Percentiles rank a stretch among this genome's conserved stretches.
Evolutionary conservation across 2,113 vertebrate genomes (phyloP).

Genomic region (Halcyon malimbica): DNA sequence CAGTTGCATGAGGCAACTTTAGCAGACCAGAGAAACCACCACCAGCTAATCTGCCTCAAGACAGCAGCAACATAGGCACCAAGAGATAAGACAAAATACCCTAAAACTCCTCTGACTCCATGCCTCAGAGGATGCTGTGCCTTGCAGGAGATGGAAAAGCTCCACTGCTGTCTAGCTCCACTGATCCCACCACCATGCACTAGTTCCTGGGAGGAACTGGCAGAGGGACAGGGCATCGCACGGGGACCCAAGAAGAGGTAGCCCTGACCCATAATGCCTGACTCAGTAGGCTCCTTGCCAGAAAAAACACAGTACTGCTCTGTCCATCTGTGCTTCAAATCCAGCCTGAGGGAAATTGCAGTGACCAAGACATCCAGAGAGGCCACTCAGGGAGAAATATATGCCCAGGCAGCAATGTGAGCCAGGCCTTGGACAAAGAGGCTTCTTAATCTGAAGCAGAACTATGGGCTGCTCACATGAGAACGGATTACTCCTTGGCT

Average conservation of each 20-base stretch:
- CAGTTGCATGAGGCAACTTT: neutral
- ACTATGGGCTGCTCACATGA: neutral
- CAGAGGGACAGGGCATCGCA: neutral
- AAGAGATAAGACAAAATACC: constrained; percentile 24
- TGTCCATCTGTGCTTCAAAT: neutral
- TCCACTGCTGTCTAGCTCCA: neutral
- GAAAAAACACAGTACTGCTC: neutral
- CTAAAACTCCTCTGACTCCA: neutral
- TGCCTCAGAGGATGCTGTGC: neutral
- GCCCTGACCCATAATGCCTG: neutral
- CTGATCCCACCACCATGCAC: neutral
- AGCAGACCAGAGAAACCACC: constrained; percentile 1
- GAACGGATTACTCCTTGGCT: neutral
- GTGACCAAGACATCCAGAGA: neutral
- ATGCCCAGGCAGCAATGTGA: neutral
- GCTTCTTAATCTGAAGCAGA: neutral
- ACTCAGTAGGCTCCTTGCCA: neutral
- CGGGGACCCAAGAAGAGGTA: neutral
- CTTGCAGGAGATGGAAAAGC: neutral
- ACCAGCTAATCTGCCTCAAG: constrained; percentile 40
- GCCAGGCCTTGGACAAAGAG: neutral
- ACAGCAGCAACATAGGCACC: neutral
- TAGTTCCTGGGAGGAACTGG: neutral
- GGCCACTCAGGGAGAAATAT: neutral
- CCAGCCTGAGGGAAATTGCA: neutral